Base-by-base conservation (phyloP, 2,888 invertebrate species). In the Eristalinus aeneus region DNA sequence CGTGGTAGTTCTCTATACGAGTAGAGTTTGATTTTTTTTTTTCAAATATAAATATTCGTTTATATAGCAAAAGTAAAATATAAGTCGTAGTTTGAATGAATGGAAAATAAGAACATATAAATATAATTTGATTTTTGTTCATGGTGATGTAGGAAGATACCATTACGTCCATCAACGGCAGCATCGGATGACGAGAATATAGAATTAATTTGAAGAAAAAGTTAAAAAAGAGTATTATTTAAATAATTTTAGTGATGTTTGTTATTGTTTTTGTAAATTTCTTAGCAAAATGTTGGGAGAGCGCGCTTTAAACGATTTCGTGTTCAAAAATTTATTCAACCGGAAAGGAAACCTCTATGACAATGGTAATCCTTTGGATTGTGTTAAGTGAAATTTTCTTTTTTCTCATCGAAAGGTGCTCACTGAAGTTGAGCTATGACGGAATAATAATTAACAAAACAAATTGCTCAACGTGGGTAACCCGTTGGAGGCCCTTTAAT, bases 1-100 rank as follows among this genome's bases (percentile, higher is more conserved):
- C 97, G 95, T 97, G 97, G 95, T 97, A 97, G 95, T 97, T 97
- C 96, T 97, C 97, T 97, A 96, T 94, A 94, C 92, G 91, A 92
- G 90, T 89, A 82, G 53, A 83, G 54, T 73, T 75, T 69, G 12
- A 53, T 77, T 68, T 39, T 20, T 16, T 27, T 16, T 73, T 31
- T 64, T 65, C 12, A 32, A 46, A n/a, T 6, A 46, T 16, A 46
- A n/a, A 46, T 46, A 46, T 46, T 46, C 16, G 34, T 34, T 34
- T 34, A 34, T 9, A 34, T 34, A 34, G 34, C 34, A 46, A 16
- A 46, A 46, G 2, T 46, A 46, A 46, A 46, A 8, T n/a, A 16
- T 16, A 46, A 16, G 16, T 16, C 46, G 39, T 46, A 1, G 39
- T 46, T 46, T 46, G n/a, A n/a, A 46, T 46, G 46, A 16, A 46